Evolutionary conservation across 2,797 vertebrate species (phyloP).

Genomic region (Semotilus atromaculatus): DNA sequence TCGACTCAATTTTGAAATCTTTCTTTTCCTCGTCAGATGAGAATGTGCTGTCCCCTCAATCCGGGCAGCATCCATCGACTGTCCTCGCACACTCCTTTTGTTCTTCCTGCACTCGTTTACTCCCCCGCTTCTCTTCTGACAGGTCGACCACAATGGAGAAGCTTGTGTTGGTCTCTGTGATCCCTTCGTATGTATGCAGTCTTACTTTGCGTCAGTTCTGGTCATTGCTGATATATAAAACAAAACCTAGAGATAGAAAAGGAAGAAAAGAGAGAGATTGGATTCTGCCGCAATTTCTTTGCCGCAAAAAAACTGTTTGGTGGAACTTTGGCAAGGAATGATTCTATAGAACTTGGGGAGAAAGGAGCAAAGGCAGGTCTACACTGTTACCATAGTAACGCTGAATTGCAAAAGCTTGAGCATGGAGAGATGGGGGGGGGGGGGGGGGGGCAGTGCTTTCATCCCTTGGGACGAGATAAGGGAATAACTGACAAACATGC

Average conservation of each 20-base stretch:
- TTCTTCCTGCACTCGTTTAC: slow-evolving; percentile 63
- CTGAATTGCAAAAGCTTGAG: slow-evolving; percentile 80
- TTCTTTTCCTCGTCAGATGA: slow-evolving; percentile 83
- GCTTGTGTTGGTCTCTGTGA: background rate
- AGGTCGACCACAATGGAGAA: slow-evolving; percentile 41
- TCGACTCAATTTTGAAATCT: slow-evolving; percentile 86
- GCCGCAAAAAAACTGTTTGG: slow-evolving; percentile 2
- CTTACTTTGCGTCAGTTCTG: slow-evolving; percentile 29
- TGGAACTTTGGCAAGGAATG: slow-evolving; percentile 36
- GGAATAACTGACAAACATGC: slow-evolving; percentile 47
- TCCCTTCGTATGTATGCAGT: background rate
- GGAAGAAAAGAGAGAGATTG: slow-evolving; percentile 1
- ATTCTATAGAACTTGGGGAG: slow-evolving; percentile 30
- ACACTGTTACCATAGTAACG: slow-evolving; percentile 83
- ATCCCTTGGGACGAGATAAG: slow-evolving; percentile 56
- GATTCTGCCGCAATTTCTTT: background rate
- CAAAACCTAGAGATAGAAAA: slow-evolving; percentile 44
- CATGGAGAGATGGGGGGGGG: slow-evolving; percentile 70
- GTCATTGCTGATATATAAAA: slow-evolving; percentile 37
- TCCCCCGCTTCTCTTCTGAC: slow-evolving; percentile 59
- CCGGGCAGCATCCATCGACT: slow-evolving; percentile 87
- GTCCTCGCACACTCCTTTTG: slow-evolving; percentile 76
- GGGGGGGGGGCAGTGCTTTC: slow-evolving; percentile 47
- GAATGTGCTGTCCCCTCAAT: slow-evolving; percentile 82
- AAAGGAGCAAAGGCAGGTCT: slow-evolving; percentile 68